phyloP scores from a whole-genome alignment of 2,888 invertebrate species.

The Dicyrtoma fusca region DNA sequence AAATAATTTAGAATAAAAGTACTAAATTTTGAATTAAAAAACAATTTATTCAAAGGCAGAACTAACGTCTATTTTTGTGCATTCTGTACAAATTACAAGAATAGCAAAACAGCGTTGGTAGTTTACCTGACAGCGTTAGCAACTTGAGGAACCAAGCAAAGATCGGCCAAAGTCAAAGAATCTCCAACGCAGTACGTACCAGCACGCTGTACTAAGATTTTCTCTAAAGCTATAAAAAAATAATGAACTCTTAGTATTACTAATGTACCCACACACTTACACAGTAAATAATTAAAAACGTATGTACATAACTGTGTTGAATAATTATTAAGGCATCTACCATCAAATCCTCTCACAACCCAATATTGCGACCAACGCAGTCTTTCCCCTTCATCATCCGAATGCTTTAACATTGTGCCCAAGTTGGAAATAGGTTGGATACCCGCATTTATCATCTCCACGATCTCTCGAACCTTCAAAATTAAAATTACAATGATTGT shows the following conservation, averaged over 20 bases:
- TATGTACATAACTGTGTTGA: neutral
- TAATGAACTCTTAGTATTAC: neutral
- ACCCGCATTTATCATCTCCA: conserved; percentile 88
- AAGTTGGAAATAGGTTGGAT: conserved; percentile 94
- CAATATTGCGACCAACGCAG: conserved; percentile 46
- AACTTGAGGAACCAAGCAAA: conserved; percentile 92
- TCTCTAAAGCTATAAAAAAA: conserved; percentile 74
- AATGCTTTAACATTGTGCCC: conserved; percentile 36
- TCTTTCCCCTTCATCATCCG: conserved; percentile 40
- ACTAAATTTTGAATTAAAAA: neutral
- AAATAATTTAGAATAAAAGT: neutral
- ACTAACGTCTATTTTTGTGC: too few relatives aligned
- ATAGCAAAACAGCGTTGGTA: too few relatives aligned
- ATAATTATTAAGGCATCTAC: too few relatives aligned
- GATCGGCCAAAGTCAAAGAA: conserved; percentile 90
- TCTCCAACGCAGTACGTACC: conserved; percentile 94
- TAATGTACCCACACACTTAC: neutral
- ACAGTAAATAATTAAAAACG: neutral
- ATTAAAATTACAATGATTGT: too few relatives aligned
- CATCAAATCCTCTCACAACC: conserved; percentile 46
- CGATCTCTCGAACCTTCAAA: conserved; percentile 81
- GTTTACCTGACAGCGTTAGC: conserved; percentile 74
- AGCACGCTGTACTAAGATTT: conserved; percentile 69
- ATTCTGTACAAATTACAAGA: too few relatives aligned
- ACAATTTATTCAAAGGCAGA: too few relatives aligned